Conservation (phyloP, 2,888 invertebrate species). For the Eustalomyia histrio region DNA sequence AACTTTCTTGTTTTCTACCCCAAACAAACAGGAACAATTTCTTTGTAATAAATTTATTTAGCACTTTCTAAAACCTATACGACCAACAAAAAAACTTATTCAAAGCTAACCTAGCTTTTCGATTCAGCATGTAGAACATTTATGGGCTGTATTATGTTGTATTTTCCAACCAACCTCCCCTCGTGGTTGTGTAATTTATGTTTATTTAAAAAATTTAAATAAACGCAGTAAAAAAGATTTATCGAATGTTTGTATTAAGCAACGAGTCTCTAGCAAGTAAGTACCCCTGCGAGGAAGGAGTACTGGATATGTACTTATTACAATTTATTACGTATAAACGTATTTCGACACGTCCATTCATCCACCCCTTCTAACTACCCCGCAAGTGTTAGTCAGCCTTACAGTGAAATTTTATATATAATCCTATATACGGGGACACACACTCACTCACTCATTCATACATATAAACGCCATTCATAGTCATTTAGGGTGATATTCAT, state of each 20-base stretch:
- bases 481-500: conserved; percentile 73
- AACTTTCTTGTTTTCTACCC: conserved; percentile 24
- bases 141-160: neutral
- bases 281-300: conserved; percentile 44
- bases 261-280: conserved; percentile 64
- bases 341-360: conserved; percentile 3
- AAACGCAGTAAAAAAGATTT: conserved; percentile 76
- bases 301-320: no score
- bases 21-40: conserved; percentile 27
- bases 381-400: conserved; percentile 37
- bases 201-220: conserved; percentile 75
- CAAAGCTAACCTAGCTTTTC: conserved; percentile 1
- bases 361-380: conserved; percentile 30
- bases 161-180: conserved; percentile 66
- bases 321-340: conserved; percentile 18
- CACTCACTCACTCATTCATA: conserved; percentile 9
- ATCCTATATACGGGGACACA: conserved; percentile 54
- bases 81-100: conserved; percentile 5
- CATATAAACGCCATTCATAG: conserved; percentile 57
- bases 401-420: conserved; percentile 50
- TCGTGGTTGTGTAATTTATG: conserved; percentile 73
- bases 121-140: conserved; percentile 5
- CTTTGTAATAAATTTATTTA: conserved; percentile 60
- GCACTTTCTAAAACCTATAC: conserved; percentile 56
- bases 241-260: conserved; percentile 76